Evolutionary conservation across 2,113 vertebrate genomes (phyloP).

Genomic region (Pitta sordida): DNA sequence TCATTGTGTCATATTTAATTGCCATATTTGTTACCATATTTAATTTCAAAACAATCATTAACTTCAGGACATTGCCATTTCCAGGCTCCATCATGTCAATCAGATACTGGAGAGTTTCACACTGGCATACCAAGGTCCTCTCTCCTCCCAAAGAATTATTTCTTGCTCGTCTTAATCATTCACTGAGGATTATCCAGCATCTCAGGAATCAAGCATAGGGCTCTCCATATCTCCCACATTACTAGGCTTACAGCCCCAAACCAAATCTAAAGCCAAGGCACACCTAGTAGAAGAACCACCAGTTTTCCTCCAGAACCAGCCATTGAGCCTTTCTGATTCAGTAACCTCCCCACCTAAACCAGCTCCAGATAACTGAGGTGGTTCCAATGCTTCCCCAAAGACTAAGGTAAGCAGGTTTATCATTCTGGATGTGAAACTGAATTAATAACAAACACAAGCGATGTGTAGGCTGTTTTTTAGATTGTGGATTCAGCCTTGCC

Average conservation of each 20-base stretch:
- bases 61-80: not conserved
- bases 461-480: not conserved
- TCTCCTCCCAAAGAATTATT: not conserved
- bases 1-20: no score
- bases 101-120: not conserved
- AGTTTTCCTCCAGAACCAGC: not conserved
- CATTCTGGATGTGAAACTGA: not conserved
- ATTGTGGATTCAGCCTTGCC: not conserved
- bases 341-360: not conserved
- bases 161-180: not conserved
- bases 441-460: not conserved
- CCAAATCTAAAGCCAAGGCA: not conserved
- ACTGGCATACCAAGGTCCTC: not conserved
- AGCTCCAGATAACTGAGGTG: not conserved
- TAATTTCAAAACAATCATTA: not conserved
- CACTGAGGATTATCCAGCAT: not conserved
- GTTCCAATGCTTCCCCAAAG: not conserved
- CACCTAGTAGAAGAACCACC: not conserved
- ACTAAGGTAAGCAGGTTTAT: not conserved
- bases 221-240: not conserved
- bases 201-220: not conserved
- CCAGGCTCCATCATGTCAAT: not conserved
- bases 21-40: not conserved
- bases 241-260: not conserved
- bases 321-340: not conserved